Evolutionary conservation across 2,888 invertebrate species (phyloP).

Genomic region (Drosophila hamatofila): DNA sequence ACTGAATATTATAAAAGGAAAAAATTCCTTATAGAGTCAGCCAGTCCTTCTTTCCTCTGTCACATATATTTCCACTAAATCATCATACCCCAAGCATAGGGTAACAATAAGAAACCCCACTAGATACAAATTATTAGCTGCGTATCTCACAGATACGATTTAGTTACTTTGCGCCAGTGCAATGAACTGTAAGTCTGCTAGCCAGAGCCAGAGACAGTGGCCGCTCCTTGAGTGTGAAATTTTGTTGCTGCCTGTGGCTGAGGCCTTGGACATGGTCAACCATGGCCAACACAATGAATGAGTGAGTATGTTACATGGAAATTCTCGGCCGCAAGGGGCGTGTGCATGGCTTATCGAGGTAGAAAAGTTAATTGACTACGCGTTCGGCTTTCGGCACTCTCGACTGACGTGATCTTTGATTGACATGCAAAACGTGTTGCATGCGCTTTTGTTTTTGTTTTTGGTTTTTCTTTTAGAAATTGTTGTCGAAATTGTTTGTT

Average conservation of each 20-base stretch:
- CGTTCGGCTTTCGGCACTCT: constrained; percentile 29
- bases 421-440: constrained; percentile 57
- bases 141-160: constrained; percentile 13
- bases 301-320: constrained; percentile 18
- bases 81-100: background rate
- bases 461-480: constrained; percentile 30
- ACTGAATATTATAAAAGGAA: too few relatives aligned
- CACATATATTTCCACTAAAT: too few relatives aligned
- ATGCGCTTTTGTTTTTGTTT: constrained; percentile 18
- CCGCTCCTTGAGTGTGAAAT: constrained; percentile 14
- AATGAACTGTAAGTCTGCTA: constrained; percentile 11
- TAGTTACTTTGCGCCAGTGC: background rate
- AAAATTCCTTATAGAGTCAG: too few relatives aligned
- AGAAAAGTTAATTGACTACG: constrained; percentile 35
- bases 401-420: constrained; percentile 51
- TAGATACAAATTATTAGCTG: constrained; percentile 16
- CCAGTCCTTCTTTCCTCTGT: too few relatives aligned
- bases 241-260: constrained; percentile 6
- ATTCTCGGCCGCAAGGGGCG: constrained; percentile 34
- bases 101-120: background rate
- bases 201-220: background rate
- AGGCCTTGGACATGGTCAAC: constrained; percentile 12
- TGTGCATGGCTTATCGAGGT: constrained; percentile 17
- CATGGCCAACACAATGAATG: background rate
- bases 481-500: constrained; percentile 23